These are phyloP conservation scores for Cairina moschata DNA, from an alignment of 2,113 vertebrate genomes.

Conservation along the genomic window DNA sequence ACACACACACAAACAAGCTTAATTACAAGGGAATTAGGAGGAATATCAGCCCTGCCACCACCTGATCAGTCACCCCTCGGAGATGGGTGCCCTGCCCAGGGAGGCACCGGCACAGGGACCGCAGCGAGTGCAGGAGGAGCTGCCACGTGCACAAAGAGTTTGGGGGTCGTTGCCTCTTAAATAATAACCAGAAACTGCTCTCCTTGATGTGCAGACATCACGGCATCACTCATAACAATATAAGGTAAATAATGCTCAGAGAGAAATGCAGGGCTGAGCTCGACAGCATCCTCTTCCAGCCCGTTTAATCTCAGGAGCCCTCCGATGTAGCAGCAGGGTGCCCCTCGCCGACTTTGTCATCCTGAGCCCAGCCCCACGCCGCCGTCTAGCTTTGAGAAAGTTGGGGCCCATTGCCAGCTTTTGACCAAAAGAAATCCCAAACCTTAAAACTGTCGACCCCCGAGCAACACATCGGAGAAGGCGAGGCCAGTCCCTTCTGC, in stretches of 20 bases:
- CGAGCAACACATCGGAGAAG: background rate
- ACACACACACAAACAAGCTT: rapidly evolving
- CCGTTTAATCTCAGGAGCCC: background rate
- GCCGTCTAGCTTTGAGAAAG: background rate
- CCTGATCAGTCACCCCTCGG: background rate
- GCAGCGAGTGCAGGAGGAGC: background rate
- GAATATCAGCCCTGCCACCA: background rate
- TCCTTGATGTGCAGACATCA: background rate
- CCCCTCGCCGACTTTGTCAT: background rate
- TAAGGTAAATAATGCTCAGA: background rate
- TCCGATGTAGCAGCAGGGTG: background rate
- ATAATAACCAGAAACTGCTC: background rate
- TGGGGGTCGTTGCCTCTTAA: background rate
- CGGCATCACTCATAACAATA: background rate
- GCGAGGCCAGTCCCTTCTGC: background rate
- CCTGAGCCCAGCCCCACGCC: background rate
- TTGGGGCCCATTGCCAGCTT: background rate
- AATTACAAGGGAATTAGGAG: background rate
- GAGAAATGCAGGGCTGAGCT: background rate
- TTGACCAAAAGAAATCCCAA: rapidly evolving
- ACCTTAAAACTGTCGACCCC: background rate
- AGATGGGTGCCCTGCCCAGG: background rate
- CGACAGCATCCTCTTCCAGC: background rate
- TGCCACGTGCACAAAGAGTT: background rate
- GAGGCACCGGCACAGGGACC: background rate